Evolutionary conservation across 2,113 vertebrate species (phyloP), one percentile per base, ranked within the genome.

Genomic region (Urocolius indicus): DNA sequence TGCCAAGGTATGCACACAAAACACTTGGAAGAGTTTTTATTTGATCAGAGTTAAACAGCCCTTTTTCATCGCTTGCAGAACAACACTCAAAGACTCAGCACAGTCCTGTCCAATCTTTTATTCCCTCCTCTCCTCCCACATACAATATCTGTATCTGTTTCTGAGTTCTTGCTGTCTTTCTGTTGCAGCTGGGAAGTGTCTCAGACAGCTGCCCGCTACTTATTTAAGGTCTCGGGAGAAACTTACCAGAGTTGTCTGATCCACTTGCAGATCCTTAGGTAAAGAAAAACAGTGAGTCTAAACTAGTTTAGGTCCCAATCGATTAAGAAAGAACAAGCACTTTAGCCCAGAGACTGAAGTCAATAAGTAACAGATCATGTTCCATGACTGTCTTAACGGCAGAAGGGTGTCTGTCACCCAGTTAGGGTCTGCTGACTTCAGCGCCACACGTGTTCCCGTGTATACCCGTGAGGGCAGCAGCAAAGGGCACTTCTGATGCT

Each of bases 401-500:
- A 16, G 36, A 5, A 21, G 62, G 43, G 69, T 49, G 68, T n/a
- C 57, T 68, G 45, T 73, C 29, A 21, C 43, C 38, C 63, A 26
- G 29, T 18, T 46, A 18, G 74, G 71, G 11, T 6, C 45, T 36
- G 41, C 58, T 57, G 4, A 7, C 85, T 68, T 59, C 49, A 4
- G 18, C 72, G 75, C 69, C 34, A 6, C 0, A 1, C 0, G 1
- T 43, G 2, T 18, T 41, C 57, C 66, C n/a, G 5, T 7, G 0
- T 6, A 15, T 17, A 41, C 1, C 0, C 8, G 24, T 32, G 59
- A 51, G n/a, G 19, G 26, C 27, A 11, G 32, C 22, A 26, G 72
- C 5, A 6, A 46, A 7, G 23, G 12, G 22, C 3, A 4, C 30
- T 41, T 19, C 67, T 29, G 3, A 3, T 24, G 41, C 88, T 52